These are phyloP conservation scores for Forbesichthys papilliferus DNA, from an alignment of 2,113 vertebrate species.

Conservation along the genomic window DNA sequence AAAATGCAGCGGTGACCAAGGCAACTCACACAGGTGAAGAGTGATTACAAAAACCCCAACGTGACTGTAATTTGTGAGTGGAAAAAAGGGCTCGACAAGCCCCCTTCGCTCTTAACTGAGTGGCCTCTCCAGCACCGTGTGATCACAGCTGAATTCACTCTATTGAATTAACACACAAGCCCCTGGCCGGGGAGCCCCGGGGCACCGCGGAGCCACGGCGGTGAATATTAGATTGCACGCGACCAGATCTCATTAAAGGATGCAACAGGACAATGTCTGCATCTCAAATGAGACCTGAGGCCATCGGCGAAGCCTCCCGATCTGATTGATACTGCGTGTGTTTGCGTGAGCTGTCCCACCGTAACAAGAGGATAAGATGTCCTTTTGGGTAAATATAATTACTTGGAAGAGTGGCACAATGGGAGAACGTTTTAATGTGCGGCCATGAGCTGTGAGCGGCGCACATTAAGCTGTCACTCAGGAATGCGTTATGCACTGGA, in stretches of 20 bases:
- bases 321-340: constrained; percentile 54
- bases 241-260: constrained; percentile 75
- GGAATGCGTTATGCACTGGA: constrained; percentile 6
- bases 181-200: constrained; percentile 52
- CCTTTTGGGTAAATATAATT: constrained; percentile 44
- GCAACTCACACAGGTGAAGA: not conserved
- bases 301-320: constrained; percentile 54
- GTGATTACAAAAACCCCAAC: not conserved
- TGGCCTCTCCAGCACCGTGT: constrained; percentile 42
- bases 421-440: constrained; percentile 25
- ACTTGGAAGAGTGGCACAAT: constrained; percentile 29
- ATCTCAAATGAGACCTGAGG: constrained; percentile 65
- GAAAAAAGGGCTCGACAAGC: constrained; percentile 11
- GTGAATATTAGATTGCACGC: constrained; percentile 75
- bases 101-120: constrained; percentile 30
- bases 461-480: not conserved
- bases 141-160: constrained; percentile 61
- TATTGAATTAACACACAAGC: constrained; percentile 67
- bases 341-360: constrained; percentile 13
- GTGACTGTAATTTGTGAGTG: not conserved
- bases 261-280: constrained; percentile 72
- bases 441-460: too few relatives aligned
- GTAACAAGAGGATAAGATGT: constrained; percentile 29
- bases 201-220: constrained; percentile 64
- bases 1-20: not conserved